Percentiles rank a stretch among this genome's conserved stretches.
Conservation (phyloP, 2,113 vertebrate species). For the Brachyistius frenatus region DNA sequence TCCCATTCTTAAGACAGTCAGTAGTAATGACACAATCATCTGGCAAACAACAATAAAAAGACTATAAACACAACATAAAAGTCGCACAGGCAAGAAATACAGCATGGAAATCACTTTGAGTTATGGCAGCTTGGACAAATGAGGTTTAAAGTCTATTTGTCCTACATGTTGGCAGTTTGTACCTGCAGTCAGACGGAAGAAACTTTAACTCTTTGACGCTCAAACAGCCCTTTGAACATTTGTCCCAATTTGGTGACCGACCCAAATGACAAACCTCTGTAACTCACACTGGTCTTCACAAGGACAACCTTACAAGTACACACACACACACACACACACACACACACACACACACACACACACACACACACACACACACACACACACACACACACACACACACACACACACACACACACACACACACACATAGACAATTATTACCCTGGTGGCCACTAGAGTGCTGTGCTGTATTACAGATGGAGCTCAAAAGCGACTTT, state of each 20-base stretch:
- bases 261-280: not conserved
- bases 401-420: conserved; percentile 25
- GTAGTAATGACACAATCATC: too few species aligned
- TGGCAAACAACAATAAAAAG: too few species aligned
- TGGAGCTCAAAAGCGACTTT: conserved; percentile 63
- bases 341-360: conserved; percentile 30
- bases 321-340: conserved; percentile 5
- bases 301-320: not conserved
- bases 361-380: conserved; percentile 35
- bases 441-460: conserved; percentile 86
- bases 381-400: conserved; percentile 26
- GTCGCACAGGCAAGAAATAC: too few species aligned
- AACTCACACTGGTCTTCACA: not conserved
- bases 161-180: too few species aligned
- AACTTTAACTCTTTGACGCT: not conserved
- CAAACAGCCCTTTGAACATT: not conserved
- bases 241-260: not conserved
- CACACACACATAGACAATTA: conserved; percentile 45
- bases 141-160: too few species aligned
- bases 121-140: too few species aligned
- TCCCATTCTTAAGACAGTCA: too few species aligned
- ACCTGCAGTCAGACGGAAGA: too few species aligned
- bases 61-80: too few species aligned
- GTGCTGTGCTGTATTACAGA: conserved; percentile 86
- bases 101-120: too few species aligned